Conservation (phyloP, 1,140 invertebrate genomes). For the Whitmania pigra region DNA sequence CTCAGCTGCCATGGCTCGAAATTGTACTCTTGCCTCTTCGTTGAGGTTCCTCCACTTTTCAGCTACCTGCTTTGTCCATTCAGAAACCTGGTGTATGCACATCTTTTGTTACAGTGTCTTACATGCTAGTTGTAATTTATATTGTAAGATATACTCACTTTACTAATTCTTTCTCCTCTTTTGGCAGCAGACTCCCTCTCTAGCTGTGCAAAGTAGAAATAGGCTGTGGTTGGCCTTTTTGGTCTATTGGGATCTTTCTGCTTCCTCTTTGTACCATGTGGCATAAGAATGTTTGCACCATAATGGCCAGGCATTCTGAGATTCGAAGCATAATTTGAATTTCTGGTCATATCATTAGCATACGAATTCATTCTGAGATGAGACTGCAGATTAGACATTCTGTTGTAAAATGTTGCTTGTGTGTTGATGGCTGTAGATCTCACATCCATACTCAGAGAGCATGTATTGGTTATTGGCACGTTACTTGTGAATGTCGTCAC, state of each 20-base stretch:
- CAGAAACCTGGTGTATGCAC: slow-evolving; percentile 31
- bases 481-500: too few relatives aligned
- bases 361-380: too few relatives aligned
- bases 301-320: too few relatives aligned
- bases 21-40: slow-evolving; percentile 29
- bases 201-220: slow-evolving; percentile 35
- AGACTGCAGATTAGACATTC: too few relatives aligned
- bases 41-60: slow-evolving; percentile 34
- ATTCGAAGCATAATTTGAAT: too few relatives aligned
- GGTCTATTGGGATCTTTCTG: slow-evolving; percentile 36
- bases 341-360: too few relatives aligned
- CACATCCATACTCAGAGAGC: too few relatives aligned
- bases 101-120: not conserved
- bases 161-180: slow-evolving; percentile 32
- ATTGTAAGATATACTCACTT: too few relatives aligned
- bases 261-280: slow-evolving; percentile 25
- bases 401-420: too few relatives aligned
- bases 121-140: not conserved
- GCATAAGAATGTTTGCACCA: too few relatives aligned
- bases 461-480: too few relatives aligned
- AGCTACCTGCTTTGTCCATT: slow-evolving; percentile 39
- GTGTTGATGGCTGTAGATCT: too few relatives aligned
- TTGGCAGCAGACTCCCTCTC: slow-evolving; percentile 33
- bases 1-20: slow-evolving; percentile 32
- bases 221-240: slow-evolving; percentile 36